Evolutionary conservation across 1,140 invertebrate genomes (phyloP).

Genomic region (Pseudomyrmex flavicornis): DNA sequence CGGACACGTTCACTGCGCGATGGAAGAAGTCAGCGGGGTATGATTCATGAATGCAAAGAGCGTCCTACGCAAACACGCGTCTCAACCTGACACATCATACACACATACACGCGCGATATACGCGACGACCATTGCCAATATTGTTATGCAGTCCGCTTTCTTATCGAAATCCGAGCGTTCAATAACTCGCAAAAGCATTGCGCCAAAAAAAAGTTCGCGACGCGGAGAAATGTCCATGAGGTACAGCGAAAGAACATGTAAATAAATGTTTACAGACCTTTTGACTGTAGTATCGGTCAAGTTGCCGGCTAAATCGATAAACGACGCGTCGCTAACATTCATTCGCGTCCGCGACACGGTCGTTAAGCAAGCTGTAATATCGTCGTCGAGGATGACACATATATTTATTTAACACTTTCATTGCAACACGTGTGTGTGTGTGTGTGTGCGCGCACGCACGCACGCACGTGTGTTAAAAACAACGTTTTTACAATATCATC

Average conservation of each 20-base stretch:
- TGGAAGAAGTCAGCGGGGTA: constrained; percentile 29
- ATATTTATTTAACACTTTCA: constrained; percentile 39
- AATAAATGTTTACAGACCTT: constrained; percentile 39
- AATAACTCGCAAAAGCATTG: background rate
- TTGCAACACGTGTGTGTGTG: background rate
- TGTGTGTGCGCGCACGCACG: background rate
- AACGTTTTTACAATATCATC: background rate
- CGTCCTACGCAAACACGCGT: constrained; percentile 40
- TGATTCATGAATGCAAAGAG: constrained; percentile 53
- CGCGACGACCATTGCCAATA: background rate
- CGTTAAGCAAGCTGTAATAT: constrained; percentile 23
- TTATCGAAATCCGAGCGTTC: constrained; percentile 34
- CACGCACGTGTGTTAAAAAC: background rate
- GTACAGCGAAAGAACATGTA: background rate
- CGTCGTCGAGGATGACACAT: constrained; percentile 25
- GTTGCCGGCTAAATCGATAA: constrained; percentile 30
- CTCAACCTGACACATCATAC: background rate
- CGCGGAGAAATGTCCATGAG: background rate
- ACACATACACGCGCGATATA: constrained; percentile 11
- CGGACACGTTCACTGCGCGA: constrained; percentile 13
- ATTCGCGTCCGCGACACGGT: constrained; percentile 16
- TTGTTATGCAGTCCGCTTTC: background rate
- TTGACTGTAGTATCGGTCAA: background rate
- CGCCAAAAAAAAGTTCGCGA: background rate
- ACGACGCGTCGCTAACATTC: constrained; percentile 16